These are phyloP conservation scores for Agriopis leucophaearia DNA, from an alignment of 2,888 invertebrate genomes.

Conservation along the genomic window DNA sequence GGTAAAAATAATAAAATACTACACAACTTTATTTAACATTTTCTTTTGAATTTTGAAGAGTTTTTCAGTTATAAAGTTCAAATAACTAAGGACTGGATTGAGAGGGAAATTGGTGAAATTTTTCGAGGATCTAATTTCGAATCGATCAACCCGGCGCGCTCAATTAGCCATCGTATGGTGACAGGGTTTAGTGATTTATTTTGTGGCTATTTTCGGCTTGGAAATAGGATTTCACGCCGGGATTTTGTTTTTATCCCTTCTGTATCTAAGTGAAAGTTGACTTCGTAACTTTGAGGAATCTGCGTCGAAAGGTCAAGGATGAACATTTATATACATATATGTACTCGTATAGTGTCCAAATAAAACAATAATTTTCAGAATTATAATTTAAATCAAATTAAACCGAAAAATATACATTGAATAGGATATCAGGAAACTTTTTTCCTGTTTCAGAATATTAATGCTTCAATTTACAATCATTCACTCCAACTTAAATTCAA, in stretches of 20 bases:
- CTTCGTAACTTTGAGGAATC: neutral
- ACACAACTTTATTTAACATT: neutral
- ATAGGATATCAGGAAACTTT: slow-evolving; percentile 3
- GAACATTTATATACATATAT: neutral
- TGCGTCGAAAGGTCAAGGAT: neutral
- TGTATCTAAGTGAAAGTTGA: slow-evolving; percentile 11
- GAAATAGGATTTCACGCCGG: slow-evolving; percentile 25
- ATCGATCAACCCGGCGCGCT: slow-evolving; percentile 34
- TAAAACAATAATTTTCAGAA: neutral
- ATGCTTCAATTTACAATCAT: slow-evolving; percentile 9
- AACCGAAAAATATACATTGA: slow-evolving; percentile 16
- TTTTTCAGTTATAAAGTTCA: neutral
- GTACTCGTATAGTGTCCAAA: too few species aligned
- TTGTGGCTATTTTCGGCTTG: slow-evolving; percentile 34
- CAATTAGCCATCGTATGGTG: slow-evolving; percentile 38
- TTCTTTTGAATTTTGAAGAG: neutral
- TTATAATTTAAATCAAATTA: slow-evolving; percentile 2
- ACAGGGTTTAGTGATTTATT: slow-evolving; percentile 41
- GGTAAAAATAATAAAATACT: slow-evolving; percentile 45
- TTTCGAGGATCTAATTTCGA: slow-evolving; percentile 27
- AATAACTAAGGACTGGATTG: neutral
- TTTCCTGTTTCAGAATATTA: slow-evolving; percentile 15
- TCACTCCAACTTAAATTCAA: neutral
- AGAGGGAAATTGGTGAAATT: slow-evolving; percentile 12
- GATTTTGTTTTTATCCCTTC: slow-evolving; percentile 12